phyloP scores from a whole-genome alignment of 2,888 invertebrate genomes.

The Conomelus anceps region DNA sequence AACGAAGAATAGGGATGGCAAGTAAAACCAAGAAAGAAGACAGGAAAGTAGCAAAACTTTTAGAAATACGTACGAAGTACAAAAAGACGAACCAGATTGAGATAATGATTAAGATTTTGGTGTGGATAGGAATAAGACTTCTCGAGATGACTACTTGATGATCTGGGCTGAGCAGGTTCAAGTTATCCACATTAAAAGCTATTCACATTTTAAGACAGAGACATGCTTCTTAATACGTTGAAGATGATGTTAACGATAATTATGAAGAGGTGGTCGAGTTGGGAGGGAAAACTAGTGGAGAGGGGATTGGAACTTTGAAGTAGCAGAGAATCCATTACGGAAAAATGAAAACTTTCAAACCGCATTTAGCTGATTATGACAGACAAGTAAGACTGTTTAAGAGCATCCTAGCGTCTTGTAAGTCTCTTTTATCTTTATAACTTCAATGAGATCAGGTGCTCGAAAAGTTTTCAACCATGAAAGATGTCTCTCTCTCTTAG shows the following conservation, averaged over 20 bases:
- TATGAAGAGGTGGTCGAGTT: too few relatives aligned
- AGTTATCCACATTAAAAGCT: too few relatives aligned
- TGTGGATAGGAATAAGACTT: not conserved
- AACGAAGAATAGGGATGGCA: too few relatives aligned
- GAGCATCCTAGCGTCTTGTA: not conserved
- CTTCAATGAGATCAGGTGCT: not conserved
- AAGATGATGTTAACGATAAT: too few relatives aligned
- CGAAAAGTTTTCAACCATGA: not conserved
- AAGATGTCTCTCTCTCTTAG: not conserved
- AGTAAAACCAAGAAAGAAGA: too few relatives aligned
- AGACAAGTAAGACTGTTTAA: not conserved
- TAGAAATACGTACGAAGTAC: not conserved
- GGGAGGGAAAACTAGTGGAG: too few relatives aligned
- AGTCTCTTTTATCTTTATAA: not conserved
- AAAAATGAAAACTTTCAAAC: not conserved
- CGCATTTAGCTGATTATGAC: not conserved
- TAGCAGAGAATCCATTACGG: not conserved
- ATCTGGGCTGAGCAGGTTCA: too few relatives aligned
- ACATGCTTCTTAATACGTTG: not conserved
- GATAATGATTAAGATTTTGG: not conserved
- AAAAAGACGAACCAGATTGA: not conserved
- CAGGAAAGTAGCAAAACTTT: not conserved
- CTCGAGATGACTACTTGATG: too few relatives aligned
- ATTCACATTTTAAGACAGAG: not conserved
- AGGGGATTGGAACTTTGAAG: not conserved